Percentiles rank a stretch among this genome's conserved stretches.
These are phyloP conservation scores for Amblyjoppa fuscipennis DNA, from an alignment of 2,888 invertebrate genomes.

Conservation along the genomic window DNA sequence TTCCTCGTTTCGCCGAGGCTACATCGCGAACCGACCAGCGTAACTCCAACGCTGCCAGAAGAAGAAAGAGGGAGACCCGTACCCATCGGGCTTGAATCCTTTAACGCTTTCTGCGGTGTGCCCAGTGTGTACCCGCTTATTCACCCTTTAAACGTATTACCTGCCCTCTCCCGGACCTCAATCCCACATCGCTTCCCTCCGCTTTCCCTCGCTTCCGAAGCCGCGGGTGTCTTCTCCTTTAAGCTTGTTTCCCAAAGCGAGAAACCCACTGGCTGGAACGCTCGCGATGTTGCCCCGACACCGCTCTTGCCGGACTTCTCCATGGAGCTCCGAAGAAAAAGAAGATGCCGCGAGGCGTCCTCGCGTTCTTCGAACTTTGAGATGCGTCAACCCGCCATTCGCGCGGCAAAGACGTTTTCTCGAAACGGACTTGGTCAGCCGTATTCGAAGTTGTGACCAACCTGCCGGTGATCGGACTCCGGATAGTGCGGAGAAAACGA, in stretches of 20 bases:
- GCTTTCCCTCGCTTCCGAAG: conserved; percentile 48
- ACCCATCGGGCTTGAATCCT: conserved; percentile 61
- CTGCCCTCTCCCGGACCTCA: conserved; percentile 71
- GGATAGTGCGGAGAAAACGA: background rate
- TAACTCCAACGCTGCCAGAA: conserved; percentile 16
- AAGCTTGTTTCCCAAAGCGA: conserved; percentile 44
- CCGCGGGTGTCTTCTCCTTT: conserved; percentile 9
- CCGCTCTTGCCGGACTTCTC: conserved; percentile 51
- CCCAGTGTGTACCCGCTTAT: conserved; percentile 43
- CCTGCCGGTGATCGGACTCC: background rate
- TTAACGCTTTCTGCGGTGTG: conserved; percentile 64
- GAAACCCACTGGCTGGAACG: conserved; percentile 20
- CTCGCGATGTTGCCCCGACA: conserved; percentile 41
- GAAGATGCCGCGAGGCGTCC: conserved; percentile 33
- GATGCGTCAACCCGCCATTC: background rate
- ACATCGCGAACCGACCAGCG: conserved; percentile 50
- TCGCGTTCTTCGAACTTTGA: conserved; percentile 43
- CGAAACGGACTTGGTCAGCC: background rate
- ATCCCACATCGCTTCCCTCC: conserved; percentile 72
- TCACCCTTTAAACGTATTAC: conserved; percentile 74
- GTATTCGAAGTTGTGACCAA: background rate
- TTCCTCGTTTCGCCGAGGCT: conserved; percentile 76
- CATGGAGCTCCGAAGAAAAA: conserved; percentile 40
- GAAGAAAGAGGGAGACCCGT: conserved; percentile 36
- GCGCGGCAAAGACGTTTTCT: background rate